Evolutionary conservation across 2,113 vertebrate genomes (phyloP), one percentile per base, ranked within the genome.

Genomic region (Pipa parva): DNA sequence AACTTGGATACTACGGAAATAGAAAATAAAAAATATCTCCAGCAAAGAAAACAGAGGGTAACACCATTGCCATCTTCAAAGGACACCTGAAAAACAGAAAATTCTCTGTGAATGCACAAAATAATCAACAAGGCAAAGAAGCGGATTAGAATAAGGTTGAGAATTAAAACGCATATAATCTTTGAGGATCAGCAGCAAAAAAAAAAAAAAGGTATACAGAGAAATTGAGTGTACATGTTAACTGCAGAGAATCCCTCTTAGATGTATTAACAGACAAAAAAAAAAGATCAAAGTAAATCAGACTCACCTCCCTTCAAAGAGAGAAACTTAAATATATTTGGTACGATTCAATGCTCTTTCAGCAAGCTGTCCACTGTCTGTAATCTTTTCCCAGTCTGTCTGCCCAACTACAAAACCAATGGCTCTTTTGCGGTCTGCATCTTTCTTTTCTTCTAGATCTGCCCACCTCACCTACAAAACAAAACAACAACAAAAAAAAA

Each of bases 391-490:
- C 97, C 97, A 99, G 63, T 99, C 97, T 0, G 97, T 99, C 73
- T 99, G 97, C 81, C 97, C 97, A 76, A 99, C 95, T 71, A 99
- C 93, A 89, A 99, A 99, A 74, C 97, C 97, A 20, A 99, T 97
- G 21, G 96, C 97, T 22, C 97, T 93, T 78, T 99, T 99, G 65
- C 96, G 84, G 80, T 99, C 97, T 8, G 95, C 96, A 12, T 97
- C 95, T 77, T 98, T 98, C 82, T 98, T 92, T 80, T 98, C 97
- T 86, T 99, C 96, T 22, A 99, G 90, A 77, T 99, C 97, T 49
- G 96, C 97, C 97, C 97, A 99, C 68, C 96, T 92, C 71, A 99
- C 97, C 97, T 99, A 83, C 0, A n/a, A 42, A n/a, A 42, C 3
- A 42, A 42, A 42, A n/a, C 12, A 42, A 39, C n/a, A 82, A 79